Evolutionary conservation across 37 sponge, comb jelly and placozoan genomes (phyloP).

Genomic region (Agelas oroides): DNA sequence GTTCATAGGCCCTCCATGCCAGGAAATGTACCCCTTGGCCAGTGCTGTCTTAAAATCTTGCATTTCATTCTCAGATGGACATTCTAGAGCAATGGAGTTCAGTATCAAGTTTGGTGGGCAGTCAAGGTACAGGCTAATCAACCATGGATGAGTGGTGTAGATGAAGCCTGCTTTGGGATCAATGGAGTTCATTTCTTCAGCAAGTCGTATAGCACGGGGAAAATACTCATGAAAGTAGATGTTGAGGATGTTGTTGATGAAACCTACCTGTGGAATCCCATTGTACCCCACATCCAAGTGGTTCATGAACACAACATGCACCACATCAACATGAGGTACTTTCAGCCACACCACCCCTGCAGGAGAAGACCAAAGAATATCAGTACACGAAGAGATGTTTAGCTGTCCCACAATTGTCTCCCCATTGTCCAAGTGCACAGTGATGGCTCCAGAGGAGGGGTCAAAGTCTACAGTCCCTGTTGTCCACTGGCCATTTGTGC

Average conservation of each 20-base stretch:
- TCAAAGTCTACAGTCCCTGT: conserved; percentile 27
- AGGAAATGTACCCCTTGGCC: conserved; percentile 30
- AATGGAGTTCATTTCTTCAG: conserved; percentile 21
- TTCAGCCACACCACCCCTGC: conserved; percentile 36
- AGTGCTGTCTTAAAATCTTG: conserved; percentile 15
- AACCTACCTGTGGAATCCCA: conserved; percentile 40
- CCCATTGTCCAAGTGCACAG: conserved; percentile 3
- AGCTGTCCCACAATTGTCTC: conserved; percentile 6
- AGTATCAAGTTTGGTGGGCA: conserved; percentile 74
- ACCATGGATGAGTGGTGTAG: conserved; percentile 44
- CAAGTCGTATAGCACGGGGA: conserved; percentile 31
- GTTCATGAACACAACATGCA: conserved; percentile 81
- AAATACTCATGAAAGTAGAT: conserved; percentile 76
- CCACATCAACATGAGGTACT: conserved; percentile 37
- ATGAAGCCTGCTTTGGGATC: too few species aligned
- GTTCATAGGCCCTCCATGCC: conserved; percentile 81
- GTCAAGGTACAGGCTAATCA: conserved; percentile 70
- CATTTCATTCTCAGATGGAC: conserved; percentile 47
- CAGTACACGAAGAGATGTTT: background rate
- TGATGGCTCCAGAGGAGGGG: background rate
- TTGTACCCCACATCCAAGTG: conserved; percentile 80
- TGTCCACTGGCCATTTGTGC: conserved; percentile 19
- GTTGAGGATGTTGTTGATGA: conserved; percentile 16
- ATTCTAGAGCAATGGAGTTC: conserved; percentile 40
- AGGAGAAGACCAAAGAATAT: background rate